Conservation (phyloP, 1,140 invertebrate genomes). For the Drosophila ironensis region DNA sequence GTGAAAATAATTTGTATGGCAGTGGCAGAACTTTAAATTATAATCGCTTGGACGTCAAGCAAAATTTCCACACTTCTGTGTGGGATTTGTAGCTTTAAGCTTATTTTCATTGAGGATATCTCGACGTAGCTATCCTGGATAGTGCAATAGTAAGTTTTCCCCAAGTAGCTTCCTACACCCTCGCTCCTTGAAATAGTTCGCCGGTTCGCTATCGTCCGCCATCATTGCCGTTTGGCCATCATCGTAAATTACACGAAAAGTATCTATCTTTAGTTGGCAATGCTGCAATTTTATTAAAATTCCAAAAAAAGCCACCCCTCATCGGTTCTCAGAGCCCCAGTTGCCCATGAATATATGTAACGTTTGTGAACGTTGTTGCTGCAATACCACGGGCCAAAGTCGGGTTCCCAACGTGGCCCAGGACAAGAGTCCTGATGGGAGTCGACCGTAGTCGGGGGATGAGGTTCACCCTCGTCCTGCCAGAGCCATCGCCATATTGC, state of each 20-base stretch:
- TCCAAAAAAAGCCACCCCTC: constrained; percentile 53
- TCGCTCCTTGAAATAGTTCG: constrained; percentile 11
- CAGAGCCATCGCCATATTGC: constrained; percentile 60
- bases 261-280: constrained; percentile 78
- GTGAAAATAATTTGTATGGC: too few species aligned
- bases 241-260: constrained; percentile 78
- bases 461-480: constrained; percentile 36
- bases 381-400: constrained; percentile 3
- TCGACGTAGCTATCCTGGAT: background rate
- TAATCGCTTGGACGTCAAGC: background rate
- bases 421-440: constrained; percentile 19
- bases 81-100: constrained; percentile 6
- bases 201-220: constrained; percentile 52
- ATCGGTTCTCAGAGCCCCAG: constrained; percentile 5
- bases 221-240: constrained; percentile 64
- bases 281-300: constrained; percentile 78
- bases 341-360: constrained; percentile 51
- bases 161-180: constrained; percentile 5
- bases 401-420: constrained; percentile 10
- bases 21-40: too few species aligned
- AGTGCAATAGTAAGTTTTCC: constrained; percentile 3
- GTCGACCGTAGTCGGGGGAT: too few species aligned
- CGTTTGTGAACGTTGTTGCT: constrained; percentile 33
- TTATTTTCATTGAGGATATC: constrained; percentile 9
- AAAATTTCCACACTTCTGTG: background rate